Evolutionary conservation across 2,797 vertebrate genomes (phyloP), one percentile per base, ranked within the genome.

Genomic region (Orientallactaga sibirica): DNA sequence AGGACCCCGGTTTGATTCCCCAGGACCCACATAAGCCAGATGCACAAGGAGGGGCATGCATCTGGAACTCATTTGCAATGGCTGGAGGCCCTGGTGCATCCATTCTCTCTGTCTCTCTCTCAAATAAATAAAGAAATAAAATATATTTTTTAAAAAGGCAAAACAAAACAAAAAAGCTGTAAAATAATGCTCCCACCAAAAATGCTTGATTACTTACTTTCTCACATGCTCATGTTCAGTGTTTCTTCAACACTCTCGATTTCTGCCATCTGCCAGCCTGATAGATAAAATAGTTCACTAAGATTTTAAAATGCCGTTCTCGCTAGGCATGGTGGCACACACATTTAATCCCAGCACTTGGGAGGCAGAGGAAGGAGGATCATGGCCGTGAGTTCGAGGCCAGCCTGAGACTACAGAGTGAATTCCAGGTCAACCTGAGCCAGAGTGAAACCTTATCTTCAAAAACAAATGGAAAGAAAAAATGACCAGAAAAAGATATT

Each of bases 271-370:
- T 88, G 33, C 70, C 83, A 74, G 62, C 55, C 7, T 92, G 67
- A 83, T 4, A 76, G 22, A 29, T 88, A 43, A 91, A 91, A 74
- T 62, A 70, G 71, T 16, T 95, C 37, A 37, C 10, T 93, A 58
- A 93, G 33, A 12, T 33, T 62, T 90, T 92, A 86, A 88, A 85
- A 66, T 52, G 14, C 9, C 94, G 80, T 93, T 68, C 78, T 94
- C 27, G 48, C 75, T 22, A 22, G 20, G 5, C 61, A 20, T 25
- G 20, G 61, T 64, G 20, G 27, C 33, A 33, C 22, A 52, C 20
- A 19, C 29, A 29, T 55, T 5, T 67, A 37, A 68, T n/a, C 67
- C 67, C 27, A 37, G 74, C 20, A 77, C 29, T 66, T 10, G 27
- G 14, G 41, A 55, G 61, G 29, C 48, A 37, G 43, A 67, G 29